Percentiles rank a stretch among this genome's conserved stretches.
phyloP scores from a whole-genome alignment of 2,797 vertebrate genomes.

The Perodicticus potto region DNA sequence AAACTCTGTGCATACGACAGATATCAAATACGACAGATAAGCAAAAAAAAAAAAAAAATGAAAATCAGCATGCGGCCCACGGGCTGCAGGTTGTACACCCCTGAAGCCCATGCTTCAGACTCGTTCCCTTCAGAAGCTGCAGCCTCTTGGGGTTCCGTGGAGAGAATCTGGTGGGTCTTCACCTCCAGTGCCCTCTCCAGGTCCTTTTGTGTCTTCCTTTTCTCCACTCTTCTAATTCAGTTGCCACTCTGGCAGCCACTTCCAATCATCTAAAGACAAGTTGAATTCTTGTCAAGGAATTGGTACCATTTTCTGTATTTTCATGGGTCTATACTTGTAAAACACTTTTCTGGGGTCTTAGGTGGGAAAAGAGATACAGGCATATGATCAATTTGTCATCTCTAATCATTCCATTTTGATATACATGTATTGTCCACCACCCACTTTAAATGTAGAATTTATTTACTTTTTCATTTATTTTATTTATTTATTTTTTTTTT shows the following conservation, averaged over 20 bases:
- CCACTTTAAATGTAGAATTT: background rate
- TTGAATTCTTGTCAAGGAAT: too few relatives aligned
- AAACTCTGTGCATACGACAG: too few relatives aligned
- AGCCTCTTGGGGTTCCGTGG: background rate
- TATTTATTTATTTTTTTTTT: too few relatives aligned
- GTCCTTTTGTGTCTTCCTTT: background rate
- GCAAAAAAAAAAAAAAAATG: too few relatives aligned
- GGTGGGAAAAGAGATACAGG: background rate
- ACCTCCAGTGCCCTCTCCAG: background rate
- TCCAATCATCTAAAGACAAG: background rate
- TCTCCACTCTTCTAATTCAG: background rate
- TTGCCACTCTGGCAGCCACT: background rate
- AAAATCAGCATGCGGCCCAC: too few relatives aligned
- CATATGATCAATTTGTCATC: background rate
- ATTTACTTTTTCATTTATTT: too few relatives aligned
- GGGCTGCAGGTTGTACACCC: too few relatives aligned
- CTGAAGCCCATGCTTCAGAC: background rate
- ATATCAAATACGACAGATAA: too few relatives aligned
- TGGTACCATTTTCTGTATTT: slow-evolving; percentile 12
- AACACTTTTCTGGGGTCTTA: background rate
- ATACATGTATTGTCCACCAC: background rate
- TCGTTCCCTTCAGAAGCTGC: background rate
- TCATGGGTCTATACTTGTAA: background rate
- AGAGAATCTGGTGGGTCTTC: background rate
- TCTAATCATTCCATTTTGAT: background rate